phyloP scores from a whole-genome alignment of 2,113 vertebrate species.

The Nothocercus nigrocapillus region DNA sequence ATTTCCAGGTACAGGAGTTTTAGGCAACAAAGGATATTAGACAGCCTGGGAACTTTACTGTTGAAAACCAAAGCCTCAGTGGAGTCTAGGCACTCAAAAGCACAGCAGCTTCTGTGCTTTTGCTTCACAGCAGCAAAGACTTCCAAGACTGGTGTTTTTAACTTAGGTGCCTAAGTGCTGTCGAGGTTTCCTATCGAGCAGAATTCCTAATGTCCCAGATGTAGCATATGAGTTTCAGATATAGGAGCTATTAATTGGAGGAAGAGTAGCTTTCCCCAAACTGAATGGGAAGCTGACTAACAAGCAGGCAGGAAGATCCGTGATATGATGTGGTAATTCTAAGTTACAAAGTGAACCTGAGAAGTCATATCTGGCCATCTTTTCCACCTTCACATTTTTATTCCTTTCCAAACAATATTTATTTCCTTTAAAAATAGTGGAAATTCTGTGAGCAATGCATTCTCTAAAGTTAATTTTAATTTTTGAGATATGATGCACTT shows the following conservation, averaged over 20 bases:
- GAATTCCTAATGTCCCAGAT: neutral
- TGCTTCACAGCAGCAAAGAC: neutral
- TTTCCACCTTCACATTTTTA: neutral
- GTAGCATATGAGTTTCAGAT: neutral
- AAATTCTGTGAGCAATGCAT: neutral
- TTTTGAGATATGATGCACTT: neutral
- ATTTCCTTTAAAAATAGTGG: neutral
- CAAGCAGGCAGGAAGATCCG: neutral
- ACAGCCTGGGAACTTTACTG: neutral
- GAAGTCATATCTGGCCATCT: neutral
- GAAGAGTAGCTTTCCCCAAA: neutral
- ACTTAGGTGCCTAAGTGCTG: neutral
- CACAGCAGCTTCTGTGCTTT: neutral
- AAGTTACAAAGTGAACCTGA: neutral
- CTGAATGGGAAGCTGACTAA: neutral
- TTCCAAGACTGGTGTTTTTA: neutral
- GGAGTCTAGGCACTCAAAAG: neutral
- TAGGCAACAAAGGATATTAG: neutral
- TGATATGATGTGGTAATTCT: neutral
- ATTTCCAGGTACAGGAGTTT: neutral
- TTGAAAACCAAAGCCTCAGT: neutral
- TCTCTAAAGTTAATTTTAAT: neutral
- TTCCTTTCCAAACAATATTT: neutral
- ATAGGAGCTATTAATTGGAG: neutral
- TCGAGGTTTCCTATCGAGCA: neutral